These are phyloP conservation scores for Drosophila quasianomalipes DNA, from an alignment of 2,888 invertebrate genomes.

Conservation along the genomic window DNA sequence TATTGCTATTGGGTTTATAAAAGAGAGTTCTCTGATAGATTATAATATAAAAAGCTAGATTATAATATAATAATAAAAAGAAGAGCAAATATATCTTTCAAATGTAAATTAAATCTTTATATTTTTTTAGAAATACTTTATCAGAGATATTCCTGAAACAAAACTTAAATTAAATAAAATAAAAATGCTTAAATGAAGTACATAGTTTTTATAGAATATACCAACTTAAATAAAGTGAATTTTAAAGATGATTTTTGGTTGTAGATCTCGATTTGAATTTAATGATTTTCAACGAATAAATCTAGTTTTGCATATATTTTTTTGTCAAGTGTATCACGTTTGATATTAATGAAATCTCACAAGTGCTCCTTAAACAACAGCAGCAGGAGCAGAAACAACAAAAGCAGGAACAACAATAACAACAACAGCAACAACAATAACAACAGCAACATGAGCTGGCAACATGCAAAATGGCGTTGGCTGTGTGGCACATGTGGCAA, in stretches of 20 bases:
- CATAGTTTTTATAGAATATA: background rate
- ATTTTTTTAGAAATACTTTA: background rate
- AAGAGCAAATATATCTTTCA: background rate
- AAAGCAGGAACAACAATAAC: background rate
- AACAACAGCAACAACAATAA: background rate
- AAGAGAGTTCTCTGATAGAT: no score
- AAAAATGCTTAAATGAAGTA: background rate
- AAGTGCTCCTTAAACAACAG: conserved; percentile 53
- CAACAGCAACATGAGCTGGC: conserved; percentile 39
- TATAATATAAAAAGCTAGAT: no score
- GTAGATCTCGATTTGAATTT: background rate
- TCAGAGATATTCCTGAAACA: background rate
- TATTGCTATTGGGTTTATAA: no score
- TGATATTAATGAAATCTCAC: conserved; percentile 78
- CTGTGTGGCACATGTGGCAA: conserved; percentile 40
- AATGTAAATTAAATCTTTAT: background rate
- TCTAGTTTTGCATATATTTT: background rate
- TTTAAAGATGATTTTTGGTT: background rate
- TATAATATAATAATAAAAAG: background rate
- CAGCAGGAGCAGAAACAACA: background rate
- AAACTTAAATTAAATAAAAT: background rate
- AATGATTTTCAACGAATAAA: background rate
- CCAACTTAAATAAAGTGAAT: background rate
- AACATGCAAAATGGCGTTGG: conserved; percentile 76
- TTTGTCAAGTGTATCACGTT: conserved; percentile 18